Evolutionary conservation across 2,888 invertebrate genomes (phyloP).

Genomic region (Drosophila bunnanda): DNA sequence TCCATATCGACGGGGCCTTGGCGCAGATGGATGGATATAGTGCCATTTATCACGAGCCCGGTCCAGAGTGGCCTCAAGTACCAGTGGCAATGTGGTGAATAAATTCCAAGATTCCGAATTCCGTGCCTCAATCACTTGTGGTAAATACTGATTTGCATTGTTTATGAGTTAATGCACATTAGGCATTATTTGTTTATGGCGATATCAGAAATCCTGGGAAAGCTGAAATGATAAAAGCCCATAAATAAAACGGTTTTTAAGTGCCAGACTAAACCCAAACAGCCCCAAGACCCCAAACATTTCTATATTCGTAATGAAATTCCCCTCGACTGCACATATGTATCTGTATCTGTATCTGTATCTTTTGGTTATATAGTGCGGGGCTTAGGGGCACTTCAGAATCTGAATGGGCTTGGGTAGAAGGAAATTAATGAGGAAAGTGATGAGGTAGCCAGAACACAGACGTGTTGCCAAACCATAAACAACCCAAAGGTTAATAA

Average conservation of each 20-base stretch:
- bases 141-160: constrained; percentile 75
- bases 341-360: background rate
- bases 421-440: constrained; percentile 14
- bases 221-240: constrained; percentile 57
- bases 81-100: constrained; percentile 64
- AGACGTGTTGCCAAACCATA: constrained; percentile 39
- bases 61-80: constrained; percentile 65
- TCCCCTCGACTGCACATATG: constrained; percentile 15
- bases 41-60: constrained; percentile 42
- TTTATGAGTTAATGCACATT: constrained; percentile 65
- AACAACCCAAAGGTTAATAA: constrained; percentile 43
- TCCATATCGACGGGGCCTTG: constrained; percentile 17
- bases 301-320: constrained; percentile 23
- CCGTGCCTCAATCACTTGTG: constrained; percentile 56
- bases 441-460: constrained; percentile 28
- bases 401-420: constrained; percentile 18
- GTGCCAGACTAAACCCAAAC: constrained; percentile 63
- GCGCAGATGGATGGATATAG: constrained; percentile 40
- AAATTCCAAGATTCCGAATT: constrained; percentile 45
- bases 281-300: constrained; percentile 34
- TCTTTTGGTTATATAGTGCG: background rate
- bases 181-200: constrained; percentile 69
- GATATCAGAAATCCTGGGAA: constrained; percentile 43
- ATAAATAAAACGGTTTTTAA: constrained; percentile 67
- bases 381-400: constrained; percentile 19